A percentile compares a stretch with the other conserved stretches of the same genome.
Conservation (phyloP, 2,113 vertebrate genomes). For the Strigops habroptila region DNA sequence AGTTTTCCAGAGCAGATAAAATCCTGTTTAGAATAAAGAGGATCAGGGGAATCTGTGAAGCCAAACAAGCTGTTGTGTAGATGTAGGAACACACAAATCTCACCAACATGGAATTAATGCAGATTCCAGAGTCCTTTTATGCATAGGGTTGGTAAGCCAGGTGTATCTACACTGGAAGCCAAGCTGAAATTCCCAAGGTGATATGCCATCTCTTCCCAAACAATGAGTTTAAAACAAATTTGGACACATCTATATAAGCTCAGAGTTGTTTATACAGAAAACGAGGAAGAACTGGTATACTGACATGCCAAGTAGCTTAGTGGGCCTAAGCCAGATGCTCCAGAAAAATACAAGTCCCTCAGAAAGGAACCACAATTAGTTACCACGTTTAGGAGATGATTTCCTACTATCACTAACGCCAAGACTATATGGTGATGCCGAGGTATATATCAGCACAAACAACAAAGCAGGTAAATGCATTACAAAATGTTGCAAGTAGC, state of each 20-base stretch:
- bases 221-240: not conserved
- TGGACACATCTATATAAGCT: accelerated
- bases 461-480: not conserved
- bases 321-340: not conserved
- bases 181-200: not conserved
- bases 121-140: not conserved
- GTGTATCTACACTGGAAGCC: not conserved
- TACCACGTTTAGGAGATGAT: not conserved
- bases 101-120: not conserved
- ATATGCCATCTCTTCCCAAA: not conserved
- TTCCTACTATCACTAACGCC: not conserved
- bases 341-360: not conserved
- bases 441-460: not conserved
- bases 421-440: accelerated
- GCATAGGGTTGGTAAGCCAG: not conserved
- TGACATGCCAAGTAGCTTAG: not conserved
- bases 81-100: not conserved
- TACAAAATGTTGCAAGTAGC: not conserved
- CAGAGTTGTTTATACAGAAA: not conserved
- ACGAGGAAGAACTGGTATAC: not conserved
- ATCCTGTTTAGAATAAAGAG: not conserved
- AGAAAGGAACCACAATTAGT: not conserved
- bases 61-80: not conserved
- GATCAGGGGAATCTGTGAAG: not conserved
- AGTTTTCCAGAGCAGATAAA: not conserved